Conservation (phyloP, 2,888 invertebrate genomes). For the Ochropleura plecta region DNA sequence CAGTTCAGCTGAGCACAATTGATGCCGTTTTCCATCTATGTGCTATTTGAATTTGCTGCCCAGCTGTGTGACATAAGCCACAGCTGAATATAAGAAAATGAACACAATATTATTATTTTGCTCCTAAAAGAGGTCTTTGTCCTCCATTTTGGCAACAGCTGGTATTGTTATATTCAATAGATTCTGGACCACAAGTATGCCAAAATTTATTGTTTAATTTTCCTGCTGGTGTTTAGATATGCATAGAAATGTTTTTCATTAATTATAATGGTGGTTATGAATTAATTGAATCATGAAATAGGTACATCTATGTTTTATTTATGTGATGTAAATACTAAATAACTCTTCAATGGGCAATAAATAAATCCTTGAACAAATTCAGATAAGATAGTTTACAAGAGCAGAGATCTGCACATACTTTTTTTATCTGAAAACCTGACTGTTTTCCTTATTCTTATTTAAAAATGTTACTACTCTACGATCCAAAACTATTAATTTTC, state of each 20-base stretch:
- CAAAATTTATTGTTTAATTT: conserved; percentile 1
- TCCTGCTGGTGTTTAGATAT: neutral
- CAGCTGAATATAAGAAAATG: neutral
- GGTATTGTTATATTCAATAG: neutral
- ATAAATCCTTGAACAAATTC: neutral
- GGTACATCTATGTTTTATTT: neutral
- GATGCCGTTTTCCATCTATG: neutral
- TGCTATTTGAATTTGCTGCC: neutral
- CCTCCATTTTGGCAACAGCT: neutral
- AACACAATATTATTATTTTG: neutral
- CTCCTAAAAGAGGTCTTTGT: neutral
- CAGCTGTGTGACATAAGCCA: neutral
- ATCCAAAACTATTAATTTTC: neutral
- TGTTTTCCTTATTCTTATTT: neutral
- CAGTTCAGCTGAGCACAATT: neutral
- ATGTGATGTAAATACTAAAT: neutral
- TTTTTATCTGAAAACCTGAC: neutral
- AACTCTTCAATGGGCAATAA: neutral
- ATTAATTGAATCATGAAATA: conserved; percentile 10
- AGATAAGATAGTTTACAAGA: conserved; percentile 30
- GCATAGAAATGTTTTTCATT: neutral
- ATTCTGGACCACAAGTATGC: neutral
- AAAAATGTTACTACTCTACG: neutral
- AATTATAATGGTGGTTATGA: neutral
- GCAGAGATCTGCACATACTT: conserved; percentile 7